Conservation (phyloP, 2,113 vertebrate species). For the Tachycineta bicolor region DNA sequence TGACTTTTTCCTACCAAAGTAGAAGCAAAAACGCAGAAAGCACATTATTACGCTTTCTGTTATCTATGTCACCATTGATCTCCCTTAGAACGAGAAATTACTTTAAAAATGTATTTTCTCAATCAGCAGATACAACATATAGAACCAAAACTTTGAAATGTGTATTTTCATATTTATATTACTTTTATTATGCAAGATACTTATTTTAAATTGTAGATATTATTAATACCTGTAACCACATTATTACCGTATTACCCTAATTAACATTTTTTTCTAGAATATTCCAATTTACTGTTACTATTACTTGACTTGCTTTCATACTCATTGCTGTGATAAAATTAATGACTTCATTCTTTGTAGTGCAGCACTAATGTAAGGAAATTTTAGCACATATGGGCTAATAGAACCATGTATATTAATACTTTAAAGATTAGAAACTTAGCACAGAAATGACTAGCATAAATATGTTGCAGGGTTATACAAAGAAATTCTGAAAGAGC, state of each 20-base stretch:
- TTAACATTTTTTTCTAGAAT: neutral
- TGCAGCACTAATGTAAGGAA: neutral
- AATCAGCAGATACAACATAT: neutral
- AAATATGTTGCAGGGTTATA: neutral
- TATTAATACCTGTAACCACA: neutral
- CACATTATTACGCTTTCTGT: neutral
- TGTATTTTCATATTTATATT: neutral
- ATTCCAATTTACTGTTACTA: neutral
- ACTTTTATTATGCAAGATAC: neutral
- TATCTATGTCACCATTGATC: neutral
- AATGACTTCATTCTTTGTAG: neutral
- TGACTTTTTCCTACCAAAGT: neutral
- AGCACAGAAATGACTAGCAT: neutral
- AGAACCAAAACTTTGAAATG: neutral
- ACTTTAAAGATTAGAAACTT: neutral
- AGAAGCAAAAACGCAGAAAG: neutral
- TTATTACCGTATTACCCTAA: neutral
- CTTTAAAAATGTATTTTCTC: neutral
- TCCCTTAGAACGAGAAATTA: neutral
- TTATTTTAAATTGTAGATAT: neutral
- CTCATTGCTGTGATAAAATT: neutral
- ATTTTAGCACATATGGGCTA: fast-evolving
- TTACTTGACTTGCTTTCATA: neutral
- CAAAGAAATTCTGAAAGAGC: neutral
- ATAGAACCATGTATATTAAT: neutral